Evolutionary conservation across 2,888 invertebrate species (phyloP), one percentile per base, ranked within the genome.

Genomic region (Pollenia angustigena): DNA sequence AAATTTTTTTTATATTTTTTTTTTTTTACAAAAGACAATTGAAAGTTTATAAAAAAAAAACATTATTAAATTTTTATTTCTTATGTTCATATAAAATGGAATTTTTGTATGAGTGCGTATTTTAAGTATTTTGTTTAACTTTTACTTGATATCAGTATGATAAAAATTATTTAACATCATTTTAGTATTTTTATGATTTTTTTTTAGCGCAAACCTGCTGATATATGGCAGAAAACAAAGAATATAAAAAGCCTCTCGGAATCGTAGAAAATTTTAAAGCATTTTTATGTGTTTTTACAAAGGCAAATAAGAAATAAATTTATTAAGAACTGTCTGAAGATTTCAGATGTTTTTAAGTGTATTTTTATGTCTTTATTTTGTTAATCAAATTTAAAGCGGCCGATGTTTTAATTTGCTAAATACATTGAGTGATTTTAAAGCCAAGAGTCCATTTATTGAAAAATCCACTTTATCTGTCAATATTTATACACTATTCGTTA

Each of bases 131-230:
- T 75, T 69, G 44, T 52, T 66, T 46, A 62, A 60, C 46, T 62
- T 54, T 46, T 23, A 40, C 50, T 76, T 64, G 44, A 76, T 40
- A 71, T n/a, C 23, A 69, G 32, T 6, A 32, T 32, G 4, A 32
- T 32, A 6, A 79, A 23, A n/a, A 54, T 48, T 42, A 68, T 66
- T 74, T 66, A 60, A 74, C 58, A 68, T 74, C 4, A 66, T 32
- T 32, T 81, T 75, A 42, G 58, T 16, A 23, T 40, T 46, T 69
- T 50, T 60, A 68, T 60, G 9, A 23, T 23, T 40, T 52, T 1
- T 46, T 50, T 23, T 23, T 23, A 23, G 23, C 23, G 23, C 23
- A 23, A 23, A 23, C 23, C 2, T 23, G 23, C 23, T 23, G 23
- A 2, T 23, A 23, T 23, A 23, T 14, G 12, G 12, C 14, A 50